Evolutionary conservation across 1,140 invertebrate species (phyloP), one percentile per base, ranked within the genome.

Genomic region (Zaprionus vittiger): DNA sequence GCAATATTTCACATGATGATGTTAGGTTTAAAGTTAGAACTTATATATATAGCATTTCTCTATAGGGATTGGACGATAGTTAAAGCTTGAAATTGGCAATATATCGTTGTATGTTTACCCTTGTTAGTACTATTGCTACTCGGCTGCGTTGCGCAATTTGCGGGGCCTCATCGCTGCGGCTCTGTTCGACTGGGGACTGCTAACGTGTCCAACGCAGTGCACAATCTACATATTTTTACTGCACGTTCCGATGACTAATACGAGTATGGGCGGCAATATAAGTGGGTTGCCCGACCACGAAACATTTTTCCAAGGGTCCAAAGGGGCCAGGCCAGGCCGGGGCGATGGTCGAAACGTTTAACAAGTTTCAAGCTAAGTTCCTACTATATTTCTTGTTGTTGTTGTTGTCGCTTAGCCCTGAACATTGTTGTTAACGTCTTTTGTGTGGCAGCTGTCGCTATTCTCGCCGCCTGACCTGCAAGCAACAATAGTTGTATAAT

Each of bases 291-390:
- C 60, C 70, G 31, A 54, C n/a, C 41, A 44, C 1, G 2, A 47
- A 41, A 41, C 72, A 73, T 69, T 54, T 67, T 38, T 34, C 64
- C 61, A 52, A 44, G n/a, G 20, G 60, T 26, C 28, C 24, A 26
- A 67, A 41, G 60, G 57, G 52, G 7, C 34, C 41, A 41, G 57
- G 61, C 54, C 54, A 41, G 6, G 20, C 22, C 26, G 22, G 73
- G 26, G 47, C 24, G 69, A 83, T 77, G 83, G 84, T 87, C 73
- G 74, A 77, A 87, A 56, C 81, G 80, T 87, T 87, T 87, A 87
- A 81, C 78, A 77, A 65, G 73, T 67, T 34, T 15, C 38, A 49
- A 26, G 20, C 57, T 38, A 28, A 44, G 34, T 65, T 37, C 60
- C 20, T 63, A 44, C 17, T 34, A 12, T 28, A 49, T 57, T 28